Conservation (phyloP, 2,797 vertebrate genomes). For the Vireo griseus region DNA sequence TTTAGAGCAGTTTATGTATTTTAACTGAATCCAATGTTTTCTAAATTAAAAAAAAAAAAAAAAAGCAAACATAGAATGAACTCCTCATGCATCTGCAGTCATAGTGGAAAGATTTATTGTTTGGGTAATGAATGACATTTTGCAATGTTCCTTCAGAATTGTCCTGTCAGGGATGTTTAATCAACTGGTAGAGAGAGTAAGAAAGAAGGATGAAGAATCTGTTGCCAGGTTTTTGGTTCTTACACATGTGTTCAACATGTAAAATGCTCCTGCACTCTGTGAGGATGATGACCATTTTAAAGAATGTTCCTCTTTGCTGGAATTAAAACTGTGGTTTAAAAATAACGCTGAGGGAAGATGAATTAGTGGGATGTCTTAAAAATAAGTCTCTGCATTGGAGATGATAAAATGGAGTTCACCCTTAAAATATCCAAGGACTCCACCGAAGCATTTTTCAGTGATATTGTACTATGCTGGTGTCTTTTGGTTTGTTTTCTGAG, state of each 20-base stretch:
- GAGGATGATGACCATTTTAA: not conserved
- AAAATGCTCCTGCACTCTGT: not conserved
- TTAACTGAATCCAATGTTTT: not conserved
- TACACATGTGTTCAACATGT: slow-evolving; percentile 33
- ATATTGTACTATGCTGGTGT: not conserved
- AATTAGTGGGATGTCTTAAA: not conserved
- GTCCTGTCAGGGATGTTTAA: not conserved
- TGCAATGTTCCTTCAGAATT: not conserved
- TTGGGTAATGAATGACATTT: not conserved
- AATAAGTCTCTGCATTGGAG: not conserved
- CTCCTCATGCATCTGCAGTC: not conserved
- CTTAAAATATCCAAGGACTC: not conserved
- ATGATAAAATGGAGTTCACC: not conserved
- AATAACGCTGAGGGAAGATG: not conserved
- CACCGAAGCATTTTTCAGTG: not conserved
- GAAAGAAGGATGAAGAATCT: not conserved
- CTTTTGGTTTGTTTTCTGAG: slow-evolving; percentile 34
- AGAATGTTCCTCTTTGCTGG: not conserved
- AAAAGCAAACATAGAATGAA: not conserved
- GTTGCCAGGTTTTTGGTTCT: slow-evolving; percentile 27
- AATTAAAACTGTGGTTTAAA: slow-evolving; percentile 9
- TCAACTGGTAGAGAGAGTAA: not conserved
- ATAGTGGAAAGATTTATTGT: not conserved
- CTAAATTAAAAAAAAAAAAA: not conserved
- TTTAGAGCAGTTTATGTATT: not conserved